Conservation (phyloP, 1,140 invertebrate species). For the Drosophila setifemur region DNA sequence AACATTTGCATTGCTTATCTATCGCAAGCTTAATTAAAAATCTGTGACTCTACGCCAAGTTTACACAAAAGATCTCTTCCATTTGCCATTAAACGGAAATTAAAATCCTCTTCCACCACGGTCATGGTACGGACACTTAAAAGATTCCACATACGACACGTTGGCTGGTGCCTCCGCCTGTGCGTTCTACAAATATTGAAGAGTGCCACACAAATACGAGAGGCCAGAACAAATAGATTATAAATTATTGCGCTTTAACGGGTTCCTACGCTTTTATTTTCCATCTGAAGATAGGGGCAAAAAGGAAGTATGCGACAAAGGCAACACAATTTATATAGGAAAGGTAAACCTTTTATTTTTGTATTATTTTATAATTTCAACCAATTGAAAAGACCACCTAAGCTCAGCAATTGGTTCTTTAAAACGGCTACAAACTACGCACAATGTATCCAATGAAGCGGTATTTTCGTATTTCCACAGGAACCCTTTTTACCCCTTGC, state of each 20-base stretch:
- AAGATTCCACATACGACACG: slow-evolving; percentile 8
- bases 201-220: slow-evolving; percentile 20
- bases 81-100: slow-evolving; percentile 42
- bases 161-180: slow-evolving; percentile 1
- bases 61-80: slow-evolving; percentile 35
- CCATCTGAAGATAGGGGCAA: too few relatives aligned
- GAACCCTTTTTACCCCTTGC: slow-evolving; percentile 1
- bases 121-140: slow-evolving; percentile 1
- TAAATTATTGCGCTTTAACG: slow-evolving; percentile 10
- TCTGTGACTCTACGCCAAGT: slow-evolving; percentile 9
- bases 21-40: slow-evolving; percentile 49
- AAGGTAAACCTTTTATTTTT: too few relatives aligned
- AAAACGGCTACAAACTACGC: too few relatives aligned
- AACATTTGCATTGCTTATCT: slow-evolving; percentile 46
- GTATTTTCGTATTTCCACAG: slow-evolving; percentile 16
- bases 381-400: too few relatives aligned
- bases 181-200: slow-evolving; percentile 44
- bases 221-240: slow-evolving; percentile 33
- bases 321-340: background rate
- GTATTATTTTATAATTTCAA: too few relatives aligned
- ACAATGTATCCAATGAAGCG: too few relatives aligned
- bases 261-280: background rate
- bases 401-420: too few relatives aligned
- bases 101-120: slow-evolving; percentile 13
- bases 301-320: too few relatives aligned